These are phyloP conservation scores for Stratiomys singularior DNA, from an alignment of 2,888 invertebrate species.

Conservation along the genomic window DNA sequence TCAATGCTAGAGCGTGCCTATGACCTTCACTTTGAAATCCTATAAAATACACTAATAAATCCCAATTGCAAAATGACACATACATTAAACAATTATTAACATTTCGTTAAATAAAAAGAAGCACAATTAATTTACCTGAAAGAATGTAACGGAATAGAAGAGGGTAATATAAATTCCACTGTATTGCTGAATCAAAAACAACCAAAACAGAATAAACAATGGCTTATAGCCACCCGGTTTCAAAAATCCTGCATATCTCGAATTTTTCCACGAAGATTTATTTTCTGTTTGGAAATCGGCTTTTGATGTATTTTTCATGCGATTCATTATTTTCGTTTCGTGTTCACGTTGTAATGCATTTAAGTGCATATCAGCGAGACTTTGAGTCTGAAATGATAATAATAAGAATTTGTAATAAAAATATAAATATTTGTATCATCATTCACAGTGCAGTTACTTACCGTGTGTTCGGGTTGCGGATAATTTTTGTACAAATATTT, in stretches of 20 bases:
- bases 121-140: conserved; percentile 63
- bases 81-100: too few relatives aligned
- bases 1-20: too few relatives aligned
- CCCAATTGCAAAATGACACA: too few relatives aligned
- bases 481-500: conserved; percentile 67
- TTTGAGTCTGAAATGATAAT: conserved; percentile 59
- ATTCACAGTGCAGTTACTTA: conserved; percentile 53
- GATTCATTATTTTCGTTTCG: conserved; percentile 65
- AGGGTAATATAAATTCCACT: conserved; percentile 72
- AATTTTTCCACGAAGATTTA: conserved; percentile 53
- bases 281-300: conserved; percentile 46
- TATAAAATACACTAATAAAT: too few relatives aligned
- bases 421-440: neutral
- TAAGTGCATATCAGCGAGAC: conserved; percentile 68
- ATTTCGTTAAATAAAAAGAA: neutral
- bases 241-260: conserved; percentile 65
- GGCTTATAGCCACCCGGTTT: conserved; percentile 72
- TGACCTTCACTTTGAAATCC: too few relatives aligned
- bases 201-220: conserved; percentile 67
- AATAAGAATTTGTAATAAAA: neutral
- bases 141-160: conserved; percentile 72
- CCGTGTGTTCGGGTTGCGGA: conserved; percentile 65
- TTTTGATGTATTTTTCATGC: conserved; percentile 54
- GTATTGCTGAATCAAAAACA: conserved; percentile 72
- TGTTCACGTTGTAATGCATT: conserved; percentile 68